Base-by-base conservation (phyloP, 2,113 vertebrate species). In the Nothobranchius kuhntae region DNA sequence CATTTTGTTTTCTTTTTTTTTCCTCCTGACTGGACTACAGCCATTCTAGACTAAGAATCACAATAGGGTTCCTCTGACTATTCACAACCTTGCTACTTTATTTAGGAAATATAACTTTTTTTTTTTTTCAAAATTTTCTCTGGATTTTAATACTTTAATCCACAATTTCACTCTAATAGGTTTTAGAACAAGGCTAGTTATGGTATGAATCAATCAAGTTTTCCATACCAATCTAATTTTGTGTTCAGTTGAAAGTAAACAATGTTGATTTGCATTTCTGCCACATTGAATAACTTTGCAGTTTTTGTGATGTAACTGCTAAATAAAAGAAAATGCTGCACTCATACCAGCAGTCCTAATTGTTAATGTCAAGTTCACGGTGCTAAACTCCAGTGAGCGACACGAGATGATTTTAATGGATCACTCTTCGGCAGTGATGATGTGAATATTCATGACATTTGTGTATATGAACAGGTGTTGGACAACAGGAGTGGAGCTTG, bases 351-450 rank as follows among this genome's bases (percentile, higher is more conserved):
- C 42, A 15, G 48, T 54, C 17, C 60, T 68, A 71, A 72, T 74
- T 74, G 42, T 71, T 81, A 70, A 62, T 77, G 64, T 84, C 60
- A 64, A 71, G 53, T 67, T 69, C 42, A 60, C 72, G 57, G 65
- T 62, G 58, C 65, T 51, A 58, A 77, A 53, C 55, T 47, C 26
- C 11, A 36, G 5, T 47, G 13, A 64, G 47, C 35, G 15, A 56
- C 12, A 6, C 24, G 42, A 30, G 13, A 30, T 44, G 3, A 56
- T 30, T 58, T 46, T 61, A 53, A 61, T 61, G 14, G 21, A n/a
- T 56, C 40, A 53, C 15, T 21, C 13, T 40, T 30, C 35, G 44
- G 24, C 2, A 2, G 24, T 44, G 9, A 38, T 51, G 46, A 36
- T 66, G 21, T 12, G n/a, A 36, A 55, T 46, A 5, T 30, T 36